phyloP scores from a whole-genome alignment of 2,797 vertebrate genomes.

The Chaenodraco wilsoni region DNA sequence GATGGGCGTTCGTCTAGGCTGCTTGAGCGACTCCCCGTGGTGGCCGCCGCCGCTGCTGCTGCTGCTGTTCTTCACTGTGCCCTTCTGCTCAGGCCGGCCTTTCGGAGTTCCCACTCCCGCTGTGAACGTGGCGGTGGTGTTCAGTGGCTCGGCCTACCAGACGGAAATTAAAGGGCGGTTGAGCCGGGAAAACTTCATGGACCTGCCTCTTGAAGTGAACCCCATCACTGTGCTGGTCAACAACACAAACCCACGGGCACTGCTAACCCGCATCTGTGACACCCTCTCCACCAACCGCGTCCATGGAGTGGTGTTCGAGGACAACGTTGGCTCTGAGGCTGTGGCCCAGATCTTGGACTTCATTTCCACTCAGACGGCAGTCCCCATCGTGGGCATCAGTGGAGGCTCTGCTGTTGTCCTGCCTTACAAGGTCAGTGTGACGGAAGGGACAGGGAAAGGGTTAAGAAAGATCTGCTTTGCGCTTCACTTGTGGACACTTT shows the following conservation, averaged over 20 bases:
- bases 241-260: constrained; percentile 93
- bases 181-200: constrained; percentile 94
- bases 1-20: constrained; percentile 84
- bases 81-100: constrained; percentile 75
- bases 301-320: constrained; percentile 95
- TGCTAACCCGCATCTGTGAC: constrained; percentile 93
- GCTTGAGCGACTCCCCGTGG: constrained; percentile 81
- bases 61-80: constrained; percentile 66
- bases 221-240: constrained; percentile 94
- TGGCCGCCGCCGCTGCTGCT: constrained; percentile 73
- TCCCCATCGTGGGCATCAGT: constrained; percentile 95
- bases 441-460: background rate
- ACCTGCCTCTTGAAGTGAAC: constrained; percentile 95
- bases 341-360: constrained; percentile 98
- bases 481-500: background rate
- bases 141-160: constrained; percentile 90
- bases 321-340: constrained; percentile 93
- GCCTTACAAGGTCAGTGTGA: constrained; percentile 91
- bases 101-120: constrained; percentile 81
- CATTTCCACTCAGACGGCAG: constrained; percentile 92
- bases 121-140: constrained; percentile 94
- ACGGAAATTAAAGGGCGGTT: constrained; percentile 89
- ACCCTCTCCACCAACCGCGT: constrained; percentile 90
- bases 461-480: background rate
- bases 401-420: constrained; percentile 95